Evolutionary conservation across 2,888 invertebrate genomes (phyloP).

Genomic region (Amblyteles armatorius): DNA sequence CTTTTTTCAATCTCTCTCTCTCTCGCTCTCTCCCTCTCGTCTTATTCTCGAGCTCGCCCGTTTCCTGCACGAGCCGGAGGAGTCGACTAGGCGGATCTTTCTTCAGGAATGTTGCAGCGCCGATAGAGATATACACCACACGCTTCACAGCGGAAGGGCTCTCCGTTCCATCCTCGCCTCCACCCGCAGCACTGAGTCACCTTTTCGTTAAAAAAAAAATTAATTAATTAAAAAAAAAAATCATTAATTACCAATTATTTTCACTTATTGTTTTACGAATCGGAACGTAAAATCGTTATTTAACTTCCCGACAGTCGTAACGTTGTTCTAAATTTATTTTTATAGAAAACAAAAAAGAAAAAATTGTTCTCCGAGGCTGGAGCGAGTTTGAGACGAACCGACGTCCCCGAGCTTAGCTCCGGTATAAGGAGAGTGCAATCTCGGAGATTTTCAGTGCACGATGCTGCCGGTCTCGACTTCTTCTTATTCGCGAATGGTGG

Average conservation of each 20-base stretch:
- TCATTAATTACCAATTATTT: neutral
- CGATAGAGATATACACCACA: constrained; percentile 35
- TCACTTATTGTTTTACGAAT: neutral
- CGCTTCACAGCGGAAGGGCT: constrained; percentile 17
- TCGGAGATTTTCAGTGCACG: constrained; percentile 9
- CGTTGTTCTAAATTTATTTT: neutral
- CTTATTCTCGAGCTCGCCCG: neutral
- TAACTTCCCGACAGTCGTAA: neutral
- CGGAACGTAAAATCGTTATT: neutral
- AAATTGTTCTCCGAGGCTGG: neutral
- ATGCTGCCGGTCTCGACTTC: neutral
- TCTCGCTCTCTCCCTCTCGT: constrained; percentile 14
- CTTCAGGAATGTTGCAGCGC: constrained; percentile 64
- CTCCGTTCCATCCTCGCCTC: neutral
- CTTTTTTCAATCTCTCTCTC: constrained; percentile 32
- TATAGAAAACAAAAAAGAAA: neutral
- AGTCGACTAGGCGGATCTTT: constrained; percentile 63
- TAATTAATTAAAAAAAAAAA: neutral
- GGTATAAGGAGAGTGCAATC: neutral
- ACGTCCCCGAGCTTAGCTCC: neutral
- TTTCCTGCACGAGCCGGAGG: constrained; percentile 36
- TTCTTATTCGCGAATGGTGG: constrained; percentile 37
- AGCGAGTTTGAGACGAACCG: neutral
- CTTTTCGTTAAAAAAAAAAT: neutral
- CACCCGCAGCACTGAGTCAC: constrained; percentile 8